Evolutionary conservation across 1,140 invertebrate species (phyloP), one percentile per base, ranked within the genome.

Genomic region (Aphelenchoides fujianensis): DNA sequence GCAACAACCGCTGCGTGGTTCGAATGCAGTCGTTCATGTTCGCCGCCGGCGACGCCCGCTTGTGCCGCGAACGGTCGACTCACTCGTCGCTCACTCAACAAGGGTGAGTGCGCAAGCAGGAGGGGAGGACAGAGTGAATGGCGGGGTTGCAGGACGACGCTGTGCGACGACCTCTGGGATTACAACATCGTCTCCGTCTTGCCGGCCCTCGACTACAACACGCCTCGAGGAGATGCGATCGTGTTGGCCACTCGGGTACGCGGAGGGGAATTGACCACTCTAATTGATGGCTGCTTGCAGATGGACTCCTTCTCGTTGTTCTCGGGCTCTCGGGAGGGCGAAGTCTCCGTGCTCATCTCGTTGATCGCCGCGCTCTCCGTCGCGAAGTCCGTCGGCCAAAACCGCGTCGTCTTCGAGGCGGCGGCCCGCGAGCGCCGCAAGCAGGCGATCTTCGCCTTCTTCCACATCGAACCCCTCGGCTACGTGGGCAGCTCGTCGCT

Each of bases 401-500:
- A 66, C 53, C 63, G 63, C 19, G 23, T 37, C n/a, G 36, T n/a
- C 12, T 66, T 66, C 3, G 63, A 66, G 53, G 27, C 27, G 23
- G 31, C 31, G 1, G 32, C 27, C 2, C 12, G 16, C 19, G 31
- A 66, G 31, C 12, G 12, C 12, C 16, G 30, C 12, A 12, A 30
- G 7, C 63, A 66, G 32, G 7, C 66, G 0, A n/a, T 68, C 1
- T 68, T 68, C 34, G 19, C 66, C 16, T 68, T 68, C 66, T 68
- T 68, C 52, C 66, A 68, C 2, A 16, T n/a, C 12, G 66, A 68
- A 68, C 28, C 66, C 2, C 34, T 67, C 16, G 48, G 66, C 19
- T 68, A 68, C 28, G 34, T 68, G 28, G 66, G 66, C 12, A 67
- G 55, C 52, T 68, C 66, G 30, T 28, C 19, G 30, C 30, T 61